phyloP scores from a whole-genome alignment of 2,113 vertebrate species.

The Boleophthalmus pectinirostris region DNA sequence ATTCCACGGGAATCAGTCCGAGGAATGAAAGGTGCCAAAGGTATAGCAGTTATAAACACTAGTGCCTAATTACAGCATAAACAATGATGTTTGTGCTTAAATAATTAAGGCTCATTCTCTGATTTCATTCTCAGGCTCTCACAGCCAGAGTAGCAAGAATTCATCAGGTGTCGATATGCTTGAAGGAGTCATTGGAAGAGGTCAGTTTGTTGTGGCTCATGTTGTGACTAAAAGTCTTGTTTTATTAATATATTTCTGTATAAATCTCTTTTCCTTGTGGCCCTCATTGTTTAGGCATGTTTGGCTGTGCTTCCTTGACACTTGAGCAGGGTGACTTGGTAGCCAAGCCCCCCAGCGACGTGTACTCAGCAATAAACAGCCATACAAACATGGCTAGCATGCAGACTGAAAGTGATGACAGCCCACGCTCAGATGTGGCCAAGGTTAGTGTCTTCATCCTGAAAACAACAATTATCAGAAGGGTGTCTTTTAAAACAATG shows the following conservation, averaged over 20 bases:
- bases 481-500: not conserved
- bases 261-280: not conserved
- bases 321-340: conserved; percentile 65
- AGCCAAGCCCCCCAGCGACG: conserved; percentile 55
- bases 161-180: conserved; percentile 66
- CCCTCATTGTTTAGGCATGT: conserved; percentile 77
- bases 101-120: conserved; percentile 11
- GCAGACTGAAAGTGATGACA: conserved; percentile 57
- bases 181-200: conserved; percentile 87
- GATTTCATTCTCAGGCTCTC: conserved; percentile 56
- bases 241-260: not conserved
- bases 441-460: conserved; percentile 50
- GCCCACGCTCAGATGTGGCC: conserved; percentile 61
- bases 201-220: conserved; percentile 60
- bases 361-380: conserved; percentile 67
- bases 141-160: conserved; percentile 60
- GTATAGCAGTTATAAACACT: conserved; percentile 49
- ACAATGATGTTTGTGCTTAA: not conserved
- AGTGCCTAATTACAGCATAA: conserved; percentile 3
- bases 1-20: conserved; percentile 72
- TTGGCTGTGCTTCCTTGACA: conserved; percentile 69
- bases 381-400: conserved; percentile 50
- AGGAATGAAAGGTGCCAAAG: conserved; percentile 78
- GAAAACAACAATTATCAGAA: not conserved
- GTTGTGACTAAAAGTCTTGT: not conserved